Evolutionary conservation across 2,113 vertebrate species (phyloP).

Genomic region (Aphelocoma coerulescens): DNA sequence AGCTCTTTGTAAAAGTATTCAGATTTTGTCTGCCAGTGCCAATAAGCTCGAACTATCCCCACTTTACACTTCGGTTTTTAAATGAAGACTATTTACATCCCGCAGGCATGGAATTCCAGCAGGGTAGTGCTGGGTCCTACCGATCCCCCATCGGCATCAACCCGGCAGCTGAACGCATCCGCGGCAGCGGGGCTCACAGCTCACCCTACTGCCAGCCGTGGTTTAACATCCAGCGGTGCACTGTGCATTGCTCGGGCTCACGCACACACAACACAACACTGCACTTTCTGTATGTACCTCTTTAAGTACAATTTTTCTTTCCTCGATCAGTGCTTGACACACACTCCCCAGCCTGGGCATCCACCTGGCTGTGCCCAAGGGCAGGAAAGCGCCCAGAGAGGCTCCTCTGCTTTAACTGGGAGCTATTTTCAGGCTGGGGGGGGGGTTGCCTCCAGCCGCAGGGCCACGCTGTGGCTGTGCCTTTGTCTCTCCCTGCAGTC

Average conservation of each 20-base stretch:
- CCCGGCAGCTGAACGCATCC: accelerated
- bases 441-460: background rate
- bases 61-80: background rate
- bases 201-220: background rate
- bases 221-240: background rate
- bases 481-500: background rate
- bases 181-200: background rate
- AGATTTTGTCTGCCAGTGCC: background rate
- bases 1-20: conserved; percentile 16
- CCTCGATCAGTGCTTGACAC: accelerated
- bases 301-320: background rate
- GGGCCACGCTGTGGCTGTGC: accelerated
- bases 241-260: background rate
- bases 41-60: background rate
- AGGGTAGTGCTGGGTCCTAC: background rate
- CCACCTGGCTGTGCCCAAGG: background rate
- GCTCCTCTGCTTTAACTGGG: background rate
- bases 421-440: background rate
- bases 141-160: background rate
- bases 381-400: background rate
- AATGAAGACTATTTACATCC: background rate
- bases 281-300: accelerated
- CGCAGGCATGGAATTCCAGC: background rate
- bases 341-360: background rate
- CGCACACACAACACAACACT: accelerated